Evolutionary conservation across 2,888 invertebrate genomes (phyloP).

Genomic region (Erynnis tages): DNA sequence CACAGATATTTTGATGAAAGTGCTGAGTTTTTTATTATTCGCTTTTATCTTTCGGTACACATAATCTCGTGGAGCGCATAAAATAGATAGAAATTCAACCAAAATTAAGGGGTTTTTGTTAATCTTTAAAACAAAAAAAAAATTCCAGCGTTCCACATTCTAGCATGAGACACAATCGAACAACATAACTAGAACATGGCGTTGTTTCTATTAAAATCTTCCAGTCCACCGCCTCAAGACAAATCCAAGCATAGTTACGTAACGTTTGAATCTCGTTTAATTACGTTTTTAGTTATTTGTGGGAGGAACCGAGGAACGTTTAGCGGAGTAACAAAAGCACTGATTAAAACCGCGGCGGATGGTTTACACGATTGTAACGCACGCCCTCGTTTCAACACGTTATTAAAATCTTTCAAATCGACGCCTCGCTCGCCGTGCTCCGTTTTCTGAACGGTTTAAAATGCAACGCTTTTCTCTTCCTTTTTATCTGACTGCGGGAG

Average conservation of each 20-base stretch:
- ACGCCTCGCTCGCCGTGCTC: background rate
- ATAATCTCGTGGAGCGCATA: too few species aligned
- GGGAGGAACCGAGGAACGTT: background rate
- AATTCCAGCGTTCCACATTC: too few species aligned
- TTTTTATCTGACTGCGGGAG: too few species aligned
- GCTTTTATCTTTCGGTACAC: too few species aligned
- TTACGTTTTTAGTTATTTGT: background rate
- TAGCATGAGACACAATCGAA: too few species aligned
- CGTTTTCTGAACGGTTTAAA: background rate
- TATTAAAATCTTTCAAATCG: constrained; percentile 7
- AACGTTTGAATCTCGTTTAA: constrained; percentile 1
- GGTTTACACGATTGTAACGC: background rate
- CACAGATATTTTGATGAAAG: too few species aligned
- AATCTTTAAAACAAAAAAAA: too few species aligned
- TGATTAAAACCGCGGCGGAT: constrained; percentile 3
- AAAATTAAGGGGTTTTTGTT: too few species aligned
- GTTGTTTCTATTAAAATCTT: constrained; percentile 7
- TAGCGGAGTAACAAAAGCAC: background rate
- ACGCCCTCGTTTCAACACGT: background rate
- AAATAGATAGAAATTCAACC: too few species aligned
- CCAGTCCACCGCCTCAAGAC: background rate
- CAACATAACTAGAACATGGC: too few species aligned
- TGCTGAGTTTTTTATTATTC: too few species aligned
- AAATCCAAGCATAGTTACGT: background rate
- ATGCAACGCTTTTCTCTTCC: background rate